Base-by-base conservation (phyloP, 2,888 invertebrate species). In the Nasonia oneida region DNA sequence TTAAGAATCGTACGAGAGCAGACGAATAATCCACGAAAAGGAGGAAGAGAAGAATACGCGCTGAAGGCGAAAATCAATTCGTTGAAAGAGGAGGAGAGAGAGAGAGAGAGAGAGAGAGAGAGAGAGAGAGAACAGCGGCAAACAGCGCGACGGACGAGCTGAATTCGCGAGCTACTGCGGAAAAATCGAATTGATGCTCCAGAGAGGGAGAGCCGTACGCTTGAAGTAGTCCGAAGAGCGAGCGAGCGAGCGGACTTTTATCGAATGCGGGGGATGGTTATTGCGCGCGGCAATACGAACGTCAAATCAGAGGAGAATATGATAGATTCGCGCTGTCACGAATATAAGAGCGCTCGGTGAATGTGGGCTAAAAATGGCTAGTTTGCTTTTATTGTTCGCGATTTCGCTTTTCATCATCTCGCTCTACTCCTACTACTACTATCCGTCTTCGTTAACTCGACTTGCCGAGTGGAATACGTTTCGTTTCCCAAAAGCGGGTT, bases 251-350 rank as follows among this genome's bases (percentile, higher is more conserved):
- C 42, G 37, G 74, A 73, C 47, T 73, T 29, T 29, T 73, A 73
- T 71, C 42, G 64, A 53, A 53, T 37, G 71, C 1, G n/a, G 50
- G 50, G 53, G 18, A 53, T 39, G 15, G 53, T 76, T 76, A 50
- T 76, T 29, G 53, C 53, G 53, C 53, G n/a, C 29, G 33, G 53
- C 33, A 37, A 29, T 81, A 61, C 75, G 61, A 64, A 67, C 50
- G 75, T 82, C 82, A 76, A 82, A 82, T 82, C 67, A 76, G 82
- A 82, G 75, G 76, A 76, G 76, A 76, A 82, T 82, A 70, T 82
- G 82, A 82, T 76, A 70, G 75, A 83, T 76, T 83, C 37, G 67
- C 33, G n/a, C 42, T 18, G 47, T 23, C 29, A n/a, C 53, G 12
- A 47, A 12, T 23, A 12, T 23, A 39, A 47, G 47, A 47, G 8